Conservation (phyloP, 2,888 invertebrate genomes). For the Cistogaster globosa region DNA sequence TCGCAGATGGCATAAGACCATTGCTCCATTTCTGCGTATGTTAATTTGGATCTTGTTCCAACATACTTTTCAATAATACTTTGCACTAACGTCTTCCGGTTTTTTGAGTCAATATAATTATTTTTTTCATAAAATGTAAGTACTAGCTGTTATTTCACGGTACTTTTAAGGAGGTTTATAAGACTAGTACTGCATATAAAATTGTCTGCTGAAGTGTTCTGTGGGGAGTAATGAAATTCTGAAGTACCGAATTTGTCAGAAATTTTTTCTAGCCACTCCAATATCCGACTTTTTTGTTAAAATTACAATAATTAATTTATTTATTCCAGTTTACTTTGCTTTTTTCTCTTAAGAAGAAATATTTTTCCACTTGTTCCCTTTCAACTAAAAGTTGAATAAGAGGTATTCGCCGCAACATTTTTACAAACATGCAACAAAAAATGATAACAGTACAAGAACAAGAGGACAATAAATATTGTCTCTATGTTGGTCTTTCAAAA, state of each 20-base stretch:
- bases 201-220: conserved; percentile 47
- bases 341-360: too few relatives aligned
- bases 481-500: background rate
- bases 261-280: conserved; percentile 59
- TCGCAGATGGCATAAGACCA: conserved; percentile 48
- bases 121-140: conserved; percentile 48
- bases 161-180: conserved; percentile 29
- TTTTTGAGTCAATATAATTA: conserved; percentile 43
- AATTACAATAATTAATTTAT: too few relatives aligned
- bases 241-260: conserved; percentile 47
- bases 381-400: too few relatives aligned
- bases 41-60: conserved; percentile 26
- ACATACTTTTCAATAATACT: conserved; percentile 47
- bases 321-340: too few relatives aligned
- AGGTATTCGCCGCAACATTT: too few relatives aligned
- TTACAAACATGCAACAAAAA: too few relatives aligned
- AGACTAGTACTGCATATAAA: conserved; percentile 47
- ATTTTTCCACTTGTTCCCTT: background rate
- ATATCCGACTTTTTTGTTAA: conserved; percentile 13
- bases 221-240: background rate
- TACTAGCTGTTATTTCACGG: conserved; percentile 16
- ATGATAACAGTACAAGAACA: too few relatives aligned
- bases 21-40: conserved; percentile 44
- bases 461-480: too few relatives aligned
- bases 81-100: conserved; percentile 43